phyloP scores from a whole-genome alignment of 2,113 vertebrate genomes.

The Arothron firmamentum region DNA sequence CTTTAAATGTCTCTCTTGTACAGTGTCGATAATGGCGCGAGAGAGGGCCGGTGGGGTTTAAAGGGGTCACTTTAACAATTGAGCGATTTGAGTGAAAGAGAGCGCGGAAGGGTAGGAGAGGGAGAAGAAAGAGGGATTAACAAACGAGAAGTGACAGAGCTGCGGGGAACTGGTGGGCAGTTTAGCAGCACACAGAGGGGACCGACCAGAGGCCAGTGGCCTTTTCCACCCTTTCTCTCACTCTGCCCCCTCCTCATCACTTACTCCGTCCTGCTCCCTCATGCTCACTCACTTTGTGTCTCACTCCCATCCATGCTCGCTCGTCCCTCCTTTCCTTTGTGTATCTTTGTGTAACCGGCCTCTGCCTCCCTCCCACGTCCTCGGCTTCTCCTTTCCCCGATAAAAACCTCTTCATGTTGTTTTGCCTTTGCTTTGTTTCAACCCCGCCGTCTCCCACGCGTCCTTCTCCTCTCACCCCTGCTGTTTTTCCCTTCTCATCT shows the following conservation, averaged over 20 bases:
- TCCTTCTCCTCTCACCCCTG: not conserved
- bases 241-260: slow-evolving; percentile 37
- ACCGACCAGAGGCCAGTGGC: slow-evolving; percentile 66
- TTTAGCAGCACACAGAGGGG: slow-evolving; percentile 63
- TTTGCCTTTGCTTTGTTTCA: not conserved
- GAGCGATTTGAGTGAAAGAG: slow-evolving; percentile 59
- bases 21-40: slow-evolving; percentile 47
- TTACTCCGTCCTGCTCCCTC: slow-evolving; percentile 27
- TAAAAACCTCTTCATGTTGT: not conserved
- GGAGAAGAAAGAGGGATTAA: slow-evolving; percentile 60
- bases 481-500: slow-evolving; percentile 8
- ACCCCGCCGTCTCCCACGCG: too few species aligned
- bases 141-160: slow-evolving; percentile 68
- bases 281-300: slow-evolving; percentile 47
- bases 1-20: slow-evolving; percentile 37
- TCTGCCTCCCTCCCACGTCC: not conserved
- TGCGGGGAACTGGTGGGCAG: slow-evolving; percentile 67
- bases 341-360: slow-evolving; percentile 1
- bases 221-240: slow-evolving; percentile 61
- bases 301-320: slow-evolving; percentile 17
- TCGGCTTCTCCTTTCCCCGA: not conserved
- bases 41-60: slow-evolving; percentile 53
- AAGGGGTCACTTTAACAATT: slow-evolving; percentile 70
- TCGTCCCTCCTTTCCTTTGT: slow-evolving; percentile 15
- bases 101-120: slow-evolving; percentile 49